Evolutionary conservation across 2,888 invertebrate genomes (phyloP).

Genomic region (Alviniconcha strummeri): DNA sequence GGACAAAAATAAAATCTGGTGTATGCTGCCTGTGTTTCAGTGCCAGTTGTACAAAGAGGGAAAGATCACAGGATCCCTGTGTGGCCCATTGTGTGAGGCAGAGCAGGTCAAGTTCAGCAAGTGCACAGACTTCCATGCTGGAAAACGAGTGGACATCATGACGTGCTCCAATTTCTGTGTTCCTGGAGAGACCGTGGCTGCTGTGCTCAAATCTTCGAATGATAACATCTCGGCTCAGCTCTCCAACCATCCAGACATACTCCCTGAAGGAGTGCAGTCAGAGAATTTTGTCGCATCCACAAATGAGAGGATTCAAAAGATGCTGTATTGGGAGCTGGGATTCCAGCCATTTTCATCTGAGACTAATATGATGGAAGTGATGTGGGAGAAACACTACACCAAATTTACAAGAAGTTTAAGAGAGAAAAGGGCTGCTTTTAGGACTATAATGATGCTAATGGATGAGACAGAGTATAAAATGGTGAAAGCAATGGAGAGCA

Average conservation of each 20-base stretch:
- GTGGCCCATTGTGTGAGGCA: constrained; percentile 79
- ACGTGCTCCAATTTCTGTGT: constrained; percentile 47
- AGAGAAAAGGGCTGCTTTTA: constrained; percentile 33
- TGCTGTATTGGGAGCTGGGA: constrained; percentile 32
- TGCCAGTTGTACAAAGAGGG: constrained; percentile 74
- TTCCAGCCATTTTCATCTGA: constrained; percentile 19
- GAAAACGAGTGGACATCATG: constrained; percentile 75
- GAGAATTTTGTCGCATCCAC: background rate
- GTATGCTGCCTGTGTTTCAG: constrained; percentile 42
- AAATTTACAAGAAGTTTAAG: constrained; percentile 21
- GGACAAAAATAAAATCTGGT: background rate
- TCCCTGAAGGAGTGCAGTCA: background rate
- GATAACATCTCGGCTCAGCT: constrained; percentile 7
- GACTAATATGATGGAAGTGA: constrained; percentile 26
- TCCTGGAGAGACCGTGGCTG: constrained; percentile 38
- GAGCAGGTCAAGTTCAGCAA: constrained; percentile 76
- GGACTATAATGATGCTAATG: constrained; percentile 79
- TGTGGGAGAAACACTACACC: constrained; percentile 39
- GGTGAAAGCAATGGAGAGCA: constrained; percentile 78
- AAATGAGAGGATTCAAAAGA: constrained; percentile 20
- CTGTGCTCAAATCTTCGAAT: constrained; percentile 53
- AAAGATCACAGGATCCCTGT: constrained; percentile 79
- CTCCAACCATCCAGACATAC: constrained; percentile 9
- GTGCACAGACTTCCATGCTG: constrained; percentile 79
- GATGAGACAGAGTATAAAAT: constrained; percentile 83